Evolutionary conservation across 1,140 invertebrate species (phyloP).

Genomic region (Trichoplusia ni): DNA sequence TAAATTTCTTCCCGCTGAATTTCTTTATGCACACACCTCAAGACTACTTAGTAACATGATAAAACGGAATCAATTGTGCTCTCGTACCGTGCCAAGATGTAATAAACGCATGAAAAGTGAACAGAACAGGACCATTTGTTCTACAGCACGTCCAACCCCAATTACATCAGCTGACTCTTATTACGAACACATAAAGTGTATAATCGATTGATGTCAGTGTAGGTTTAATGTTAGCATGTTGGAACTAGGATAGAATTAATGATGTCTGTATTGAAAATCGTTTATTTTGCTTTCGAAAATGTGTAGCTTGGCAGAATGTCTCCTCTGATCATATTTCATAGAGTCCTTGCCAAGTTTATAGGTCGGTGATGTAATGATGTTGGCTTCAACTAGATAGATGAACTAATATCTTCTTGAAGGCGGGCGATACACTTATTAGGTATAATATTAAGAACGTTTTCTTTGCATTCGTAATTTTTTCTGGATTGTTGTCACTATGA

Average conservation of each 20-base stretch:
- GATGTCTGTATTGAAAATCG: conserved; percentile 58
- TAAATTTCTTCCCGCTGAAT: not conserved
- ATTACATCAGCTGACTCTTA: conserved; percentile 34
- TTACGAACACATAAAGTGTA: conserved; percentile 36
- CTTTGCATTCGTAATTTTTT: not conserved
- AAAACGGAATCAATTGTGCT: conserved; percentile 59
- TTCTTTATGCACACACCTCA: conserved; percentile 31
- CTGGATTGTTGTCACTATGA: no score
- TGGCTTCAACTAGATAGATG: not conserved
- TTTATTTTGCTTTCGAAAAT: conserved; percentile 60
- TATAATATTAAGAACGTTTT: not conserved
- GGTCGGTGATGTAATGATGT: conserved; percentile 20
- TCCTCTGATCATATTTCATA: conserved; percentile 24
- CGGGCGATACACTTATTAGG: not conserved
- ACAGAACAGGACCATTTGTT: conserved; percentile 56
- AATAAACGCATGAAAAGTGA: conserved; percentile 69
- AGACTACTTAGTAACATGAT: conserved; percentile 51
- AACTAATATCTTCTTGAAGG: not conserved
- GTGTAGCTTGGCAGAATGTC: conserved; percentile 42
- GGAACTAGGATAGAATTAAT: conserved; percentile 57
- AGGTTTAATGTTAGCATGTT: conserved; percentile 32
- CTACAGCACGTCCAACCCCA: conserved; percentile 35
- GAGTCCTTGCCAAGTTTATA: conserved; percentile 21
- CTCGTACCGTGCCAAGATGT: conserved; percentile 63
- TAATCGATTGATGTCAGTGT: conserved; percentile 24